A percentile compares a stretch with the other conserved stretches of the same genome.
Evolutionary conservation across 92 coral and sea anemone species (phyloP).

Genomic region (Meandrina meandrites): DNA sequence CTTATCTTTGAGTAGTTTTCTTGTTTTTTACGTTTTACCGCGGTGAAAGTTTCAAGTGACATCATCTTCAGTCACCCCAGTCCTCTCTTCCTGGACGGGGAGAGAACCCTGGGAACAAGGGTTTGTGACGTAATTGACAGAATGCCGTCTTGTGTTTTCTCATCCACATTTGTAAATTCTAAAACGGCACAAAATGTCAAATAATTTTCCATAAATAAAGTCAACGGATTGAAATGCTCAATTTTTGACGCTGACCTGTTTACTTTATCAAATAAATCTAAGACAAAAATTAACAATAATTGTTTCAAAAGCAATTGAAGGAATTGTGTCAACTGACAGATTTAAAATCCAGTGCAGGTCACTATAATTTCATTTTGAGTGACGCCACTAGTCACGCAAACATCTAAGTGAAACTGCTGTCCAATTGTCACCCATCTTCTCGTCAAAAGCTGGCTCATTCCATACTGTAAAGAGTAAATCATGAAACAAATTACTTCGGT

Average conservation of each 20-base stretch:
- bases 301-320: no score
- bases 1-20: no score
- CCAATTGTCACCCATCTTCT: background rate
- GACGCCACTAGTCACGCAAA: background rate
- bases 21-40: no score
- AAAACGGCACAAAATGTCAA: background rate
- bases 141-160: background rate
- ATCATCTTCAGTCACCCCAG: background rate
- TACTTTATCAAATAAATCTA: background rate
- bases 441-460: constrained; percentile 29
- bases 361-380: background rate
- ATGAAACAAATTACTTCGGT: background rate
- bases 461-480: constrained; percentile 14
- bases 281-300: no score
- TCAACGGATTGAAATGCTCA: background rate
- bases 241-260: background rate
- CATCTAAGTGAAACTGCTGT: background rate
- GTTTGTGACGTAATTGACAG: background rate
- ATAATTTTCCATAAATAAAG: background rate
- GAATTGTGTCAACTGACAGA: no score
- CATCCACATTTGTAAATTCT: background rate
- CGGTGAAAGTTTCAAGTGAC: no score
- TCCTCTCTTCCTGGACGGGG: background rate
- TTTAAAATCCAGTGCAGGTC: no score
- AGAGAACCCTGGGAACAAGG: background rate